Percentiles rank a stretch among this genome's conserved stretches.
phyloP scores from a whole-genome alignment of 1,140 invertebrate species.

The Ooceraea biroi region DNA sequence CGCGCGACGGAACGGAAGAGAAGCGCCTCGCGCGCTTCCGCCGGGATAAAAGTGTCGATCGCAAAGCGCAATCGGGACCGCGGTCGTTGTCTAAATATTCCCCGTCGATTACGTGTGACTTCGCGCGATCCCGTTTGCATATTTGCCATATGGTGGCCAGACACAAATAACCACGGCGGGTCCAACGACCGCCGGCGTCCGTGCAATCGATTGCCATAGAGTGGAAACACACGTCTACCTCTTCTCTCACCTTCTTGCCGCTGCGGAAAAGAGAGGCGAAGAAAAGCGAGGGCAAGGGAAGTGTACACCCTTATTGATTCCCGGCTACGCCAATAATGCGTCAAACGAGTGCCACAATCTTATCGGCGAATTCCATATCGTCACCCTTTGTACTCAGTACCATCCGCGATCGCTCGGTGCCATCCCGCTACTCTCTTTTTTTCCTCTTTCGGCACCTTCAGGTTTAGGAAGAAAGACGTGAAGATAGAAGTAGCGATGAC shows the following conservation, averaged over 20 bases:
- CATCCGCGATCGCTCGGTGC: conserved; percentile 23
- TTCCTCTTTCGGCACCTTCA: neutral
- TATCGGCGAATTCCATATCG: conserved; percentile 75
- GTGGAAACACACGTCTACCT: neutral
- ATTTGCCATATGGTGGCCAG: conserved; percentile 18
- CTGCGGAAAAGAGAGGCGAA: conserved; percentile 12
- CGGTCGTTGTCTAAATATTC: conserved; percentile 23
- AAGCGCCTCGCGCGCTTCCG: neutral
- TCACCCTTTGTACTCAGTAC: conserved; percentile 10
- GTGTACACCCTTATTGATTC: conserved; percentile 64
- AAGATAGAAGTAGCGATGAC: neutral
- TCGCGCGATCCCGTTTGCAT: conserved; percentile 10
- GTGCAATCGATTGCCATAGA: conserved; percentile 35
- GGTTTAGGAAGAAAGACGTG: neutral
- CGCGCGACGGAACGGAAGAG: neutral
- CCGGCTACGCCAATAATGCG: conserved; percentile 71
- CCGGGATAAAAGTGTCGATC: neutral
- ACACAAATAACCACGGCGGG: conserved; percentile 36
- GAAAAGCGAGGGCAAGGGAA: too few species aligned
- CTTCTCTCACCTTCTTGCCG: neutral
- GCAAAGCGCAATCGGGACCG: neutral
- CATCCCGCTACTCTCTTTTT: neutral
- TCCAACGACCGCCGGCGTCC: conserved; percentile 21
- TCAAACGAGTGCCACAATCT: conserved; percentile 70
- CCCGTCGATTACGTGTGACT: neutral